Base-by-base conservation (phyloP, 1,140 invertebrate species). In the Drosophila busckii region DNA sequence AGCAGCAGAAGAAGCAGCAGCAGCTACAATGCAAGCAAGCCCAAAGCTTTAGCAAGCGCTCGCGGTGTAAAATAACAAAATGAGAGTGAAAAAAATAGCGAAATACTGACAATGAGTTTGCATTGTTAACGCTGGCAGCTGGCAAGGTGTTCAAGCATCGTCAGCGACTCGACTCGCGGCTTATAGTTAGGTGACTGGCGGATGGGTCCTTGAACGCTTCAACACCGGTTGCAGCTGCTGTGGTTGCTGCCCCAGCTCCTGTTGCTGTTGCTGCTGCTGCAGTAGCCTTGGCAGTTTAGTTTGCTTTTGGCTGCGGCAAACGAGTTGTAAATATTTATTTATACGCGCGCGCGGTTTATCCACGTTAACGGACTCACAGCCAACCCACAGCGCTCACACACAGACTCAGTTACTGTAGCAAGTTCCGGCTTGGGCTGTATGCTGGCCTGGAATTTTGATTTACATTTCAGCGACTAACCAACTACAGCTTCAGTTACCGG, bases 251-350 rank as follows among this genome's bases (percentile, higher is more conserved):
- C 37, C 22, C 28, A 10, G 10, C 19, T 12, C 28, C 37, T 17
- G 45, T 35, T 48, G 20, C 19, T 19, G 34, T 25, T 29, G 38
- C 44, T 28, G 48, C 32, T 17, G 10, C 38, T 10, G 41, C 19
- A 25, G 16, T 20, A 44, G 37, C 59, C 53, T 56, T 56, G 37
- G 42, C 38, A 50, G 52, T 37, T 59, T 45, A 52, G 63, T 58
- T 76, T 80, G 65, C 73, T 70, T 56, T 69, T 82, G 69, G 69
- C 55, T 75, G 75, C 75, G 76, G 75, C 75, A 82, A 82, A 82
- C 75, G 75, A 82, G 75, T 82, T 82, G 75, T 82, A 82, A 82
- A 82, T 82, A 82, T 82, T 82, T 82, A 82, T 82, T 82, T 82
- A 82, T 82, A 82, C 75, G 56, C 69, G 75, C 55, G 25, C 61